Percentiles rank a stretch among this genome's conserved stretches.
Evolutionary conservation across 1,140 invertebrate species (phyloP).

Genomic region (Centruroides sculpturatus): DNA sequence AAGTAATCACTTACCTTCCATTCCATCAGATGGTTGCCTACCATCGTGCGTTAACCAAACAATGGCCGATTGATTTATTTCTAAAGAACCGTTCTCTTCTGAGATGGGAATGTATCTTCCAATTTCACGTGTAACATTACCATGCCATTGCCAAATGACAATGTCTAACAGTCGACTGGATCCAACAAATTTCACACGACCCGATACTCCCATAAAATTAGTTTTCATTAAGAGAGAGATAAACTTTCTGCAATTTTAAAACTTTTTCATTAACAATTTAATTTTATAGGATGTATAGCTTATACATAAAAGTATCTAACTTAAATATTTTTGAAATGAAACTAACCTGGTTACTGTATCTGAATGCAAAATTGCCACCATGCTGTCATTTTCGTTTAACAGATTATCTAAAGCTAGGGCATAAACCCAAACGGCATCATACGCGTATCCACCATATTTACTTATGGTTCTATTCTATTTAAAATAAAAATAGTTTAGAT

Average conservation of each 20-base stretch:
- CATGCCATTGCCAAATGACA: slow-evolving; percentile 51
- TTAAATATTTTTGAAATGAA: too few species aligned
- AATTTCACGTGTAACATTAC: slow-evolving; percentile 36
- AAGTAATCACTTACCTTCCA: slow-evolving; percentile 26
- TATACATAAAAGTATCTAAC: too few species aligned
- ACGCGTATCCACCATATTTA: slow-evolving; percentile 56
- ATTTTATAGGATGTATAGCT: too few species aligned
- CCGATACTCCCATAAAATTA: slow-evolving; percentile 61
- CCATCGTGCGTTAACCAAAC: slow-evolving; percentile 46
- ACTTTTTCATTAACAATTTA: too few species aligned
- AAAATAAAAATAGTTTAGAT: background rate
- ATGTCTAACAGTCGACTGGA: slow-evolving; percentile 52
- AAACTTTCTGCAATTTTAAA: too few species aligned
- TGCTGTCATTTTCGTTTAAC: slow-evolving; percentile 39
- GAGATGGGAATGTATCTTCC: slow-evolving; percentile 47
- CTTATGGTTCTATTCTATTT: background rate
- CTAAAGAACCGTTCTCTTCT: slow-evolving; percentile 22
- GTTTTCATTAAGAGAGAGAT: slow-evolving; percentile 28
- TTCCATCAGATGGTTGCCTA: slow-evolving; percentile 49
- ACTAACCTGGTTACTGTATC: slow-evolving; percentile 38
- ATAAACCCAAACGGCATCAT: slow-evolving; percentile 74
- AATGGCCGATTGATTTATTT: slow-evolving; percentile 40
- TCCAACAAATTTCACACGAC: slow-evolving; percentile 50
- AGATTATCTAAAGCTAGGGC: slow-evolving; percentile 54
- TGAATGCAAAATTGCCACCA: slow-evolving; percentile 41